Conservation (phyloP, 2,888 invertebrate species). For the Lasius platythorax region DNA sequence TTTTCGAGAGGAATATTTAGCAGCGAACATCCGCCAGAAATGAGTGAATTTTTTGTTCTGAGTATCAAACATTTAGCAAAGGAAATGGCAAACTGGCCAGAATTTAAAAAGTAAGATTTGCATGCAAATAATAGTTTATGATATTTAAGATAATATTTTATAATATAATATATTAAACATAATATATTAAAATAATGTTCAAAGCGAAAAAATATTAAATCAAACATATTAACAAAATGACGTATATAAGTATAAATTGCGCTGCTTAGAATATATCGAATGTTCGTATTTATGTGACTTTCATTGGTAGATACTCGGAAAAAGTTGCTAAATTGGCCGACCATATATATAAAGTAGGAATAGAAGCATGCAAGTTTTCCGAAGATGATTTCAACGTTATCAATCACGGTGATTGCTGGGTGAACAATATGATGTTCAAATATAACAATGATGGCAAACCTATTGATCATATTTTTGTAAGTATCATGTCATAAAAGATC, state of each 20-base stretch:
- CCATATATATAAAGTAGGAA: constrained; percentile 52
- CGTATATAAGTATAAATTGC: neutral
- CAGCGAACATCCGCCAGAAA: constrained; percentile 50
- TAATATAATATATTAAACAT: neutral
- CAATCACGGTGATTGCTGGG: constrained; percentile 83
- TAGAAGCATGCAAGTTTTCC: neutral
- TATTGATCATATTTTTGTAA: constrained; percentile 80
- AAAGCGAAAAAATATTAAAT: neutral
- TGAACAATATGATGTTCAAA: constrained; percentile 84
- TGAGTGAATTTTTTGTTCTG: constrained; percentile 67
- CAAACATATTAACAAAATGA: neutral
- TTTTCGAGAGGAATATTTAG: constrained; percentile 76
- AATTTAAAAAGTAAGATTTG: constrained; percentile 70
- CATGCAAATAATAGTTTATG: neutral
- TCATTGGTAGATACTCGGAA: constrained; percentile 66
- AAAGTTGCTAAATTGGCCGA: constrained; percentile 74
- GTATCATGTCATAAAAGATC: constrained; percentile 44
- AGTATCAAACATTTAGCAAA: constrained; percentile 64
- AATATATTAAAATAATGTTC: neutral
- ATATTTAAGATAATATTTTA: neutral
- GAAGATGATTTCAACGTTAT: constrained; percentile 80
- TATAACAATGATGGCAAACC: constrained; percentile 78
- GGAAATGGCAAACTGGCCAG: constrained; percentile 76
- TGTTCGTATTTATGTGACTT: constrained; percentile 1
- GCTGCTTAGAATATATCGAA: neutral